phyloP scores from a whole-genome alignment of 2,888 invertebrate genomes.

The Prosapia bicincta region DNA sequence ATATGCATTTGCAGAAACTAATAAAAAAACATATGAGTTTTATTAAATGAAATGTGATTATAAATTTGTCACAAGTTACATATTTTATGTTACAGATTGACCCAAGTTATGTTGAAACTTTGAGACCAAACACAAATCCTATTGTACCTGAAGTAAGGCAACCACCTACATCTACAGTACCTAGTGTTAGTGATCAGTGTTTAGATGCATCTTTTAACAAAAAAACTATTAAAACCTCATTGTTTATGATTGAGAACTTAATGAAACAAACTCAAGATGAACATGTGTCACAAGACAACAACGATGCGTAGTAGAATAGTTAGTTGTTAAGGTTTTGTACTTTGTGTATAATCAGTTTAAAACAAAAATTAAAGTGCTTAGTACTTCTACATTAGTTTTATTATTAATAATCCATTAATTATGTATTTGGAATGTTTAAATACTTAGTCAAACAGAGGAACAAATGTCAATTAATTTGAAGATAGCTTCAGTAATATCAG shows the following conservation, averaged over 20 bases:
- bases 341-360: neutral
- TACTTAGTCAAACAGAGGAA: too few relatives aligned
- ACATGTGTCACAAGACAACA: neutral
- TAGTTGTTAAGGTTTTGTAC: neutral
- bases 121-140: neutral
- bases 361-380: neutral
- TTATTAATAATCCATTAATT: too few relatives aligned
- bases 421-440: too few relatives aligned
- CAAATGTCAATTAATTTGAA: too few relatives aligned
- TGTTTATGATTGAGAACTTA: constrained; percentile 15
- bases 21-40: too few relatives aligned
- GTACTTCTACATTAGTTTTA: too few relatives aligned
- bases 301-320: neutral
- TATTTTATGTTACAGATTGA: neutral
- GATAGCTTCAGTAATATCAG: too few relatives aligned
- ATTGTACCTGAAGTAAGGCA: constrained; percentile 4
- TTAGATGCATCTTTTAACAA: neutral
- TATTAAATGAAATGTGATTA: too few relatives aligned
- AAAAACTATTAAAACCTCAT: constrained; percentile 6
- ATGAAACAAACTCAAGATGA: neutral
- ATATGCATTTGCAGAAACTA: too few relatives aligned
- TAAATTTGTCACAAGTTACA: too few relatives aligned
- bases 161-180: neutral
- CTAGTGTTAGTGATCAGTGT: neutral
- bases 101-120: neutral